Conservation (phyloP, 2,113 vertebrate genomes). For the Calyptomena viridis region DNA sequence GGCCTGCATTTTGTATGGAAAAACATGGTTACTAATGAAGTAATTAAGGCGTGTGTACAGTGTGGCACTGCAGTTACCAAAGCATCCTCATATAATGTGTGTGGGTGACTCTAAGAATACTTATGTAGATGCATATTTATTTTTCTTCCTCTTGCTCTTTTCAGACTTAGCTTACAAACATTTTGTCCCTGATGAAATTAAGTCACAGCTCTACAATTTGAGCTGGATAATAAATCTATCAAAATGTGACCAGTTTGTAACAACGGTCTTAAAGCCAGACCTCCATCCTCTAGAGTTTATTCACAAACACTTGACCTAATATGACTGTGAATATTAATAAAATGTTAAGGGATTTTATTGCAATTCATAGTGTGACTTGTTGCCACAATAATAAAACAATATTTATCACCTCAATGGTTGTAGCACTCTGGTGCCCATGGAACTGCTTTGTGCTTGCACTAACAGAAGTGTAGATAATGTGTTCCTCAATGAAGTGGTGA, state of each 20-base stretch:
- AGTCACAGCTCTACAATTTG: background rate
- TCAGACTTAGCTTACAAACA: background rate
- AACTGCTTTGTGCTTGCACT: background rate
- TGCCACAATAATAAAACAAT: background rate
- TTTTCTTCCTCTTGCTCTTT: background rate
- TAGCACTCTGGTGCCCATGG: background rate
- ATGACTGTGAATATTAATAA: background rate
- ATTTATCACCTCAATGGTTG: background rate
- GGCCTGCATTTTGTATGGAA: background rate
- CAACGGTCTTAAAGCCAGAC: background rate
- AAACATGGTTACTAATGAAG: background rate
- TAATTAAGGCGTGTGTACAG: background rate
- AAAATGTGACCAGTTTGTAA: background rate
- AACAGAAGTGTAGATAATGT: background rate
- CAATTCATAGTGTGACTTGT: background rate
- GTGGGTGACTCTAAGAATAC: background rate
- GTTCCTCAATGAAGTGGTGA: background rate
- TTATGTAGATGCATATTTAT: background rate
- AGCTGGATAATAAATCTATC: conserved; percentile 1
- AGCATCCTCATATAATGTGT: background rate
- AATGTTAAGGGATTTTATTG: conserved; percentile 32
- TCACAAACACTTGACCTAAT: conserved; percentile 4
- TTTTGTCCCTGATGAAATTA: background rate
- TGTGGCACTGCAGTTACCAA: background rate
- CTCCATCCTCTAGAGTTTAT: background rate